Base-by-base conservation (phyloP, 92 coral and sea anemone genomes). In the Porites cylindrica region DNA sequence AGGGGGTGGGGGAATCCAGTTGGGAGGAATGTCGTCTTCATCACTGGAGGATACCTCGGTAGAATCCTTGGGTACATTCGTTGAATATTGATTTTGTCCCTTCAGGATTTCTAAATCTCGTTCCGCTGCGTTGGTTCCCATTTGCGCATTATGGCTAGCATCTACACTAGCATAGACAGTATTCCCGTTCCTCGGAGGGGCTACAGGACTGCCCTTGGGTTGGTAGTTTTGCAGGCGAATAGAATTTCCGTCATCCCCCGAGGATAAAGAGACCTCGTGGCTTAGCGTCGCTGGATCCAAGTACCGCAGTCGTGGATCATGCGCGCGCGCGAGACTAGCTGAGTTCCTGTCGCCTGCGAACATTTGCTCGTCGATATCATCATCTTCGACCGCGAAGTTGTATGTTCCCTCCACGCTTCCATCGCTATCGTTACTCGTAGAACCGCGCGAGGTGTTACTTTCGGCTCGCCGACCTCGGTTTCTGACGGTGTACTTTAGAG, bases 301-400 rank as follows among this genome's bases (percentile, higher is more conserved):
- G 80, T 84, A 85, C 1, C 72, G 70, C 17, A 85, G 62, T 5
- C 47, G 72, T 4, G 75, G 82, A 26, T 83, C 87, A 4, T 80
- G 73, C 11, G 8, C 72, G 61, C n/a, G 79, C 38, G 43, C 23
- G 6, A 54, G 53, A 53, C 87, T 74, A 47, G 69, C 70, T 1
- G 91, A 82, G 69, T 91, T 90, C 53, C 82, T 78, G 56, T 88
- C 91, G 63, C 85, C 86, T 29, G 81, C 94, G 73, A 96, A 96
- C 98, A 96, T 91, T 26, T 86, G 83, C 77, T 93, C 80, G 72
- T 96, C 98, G 59, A 96, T 92, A 63, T 86, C 94, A 74, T 95
- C 94, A 43, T 86, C 93, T 85, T 75, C 90, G 3, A 70, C 81
- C 13, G 87, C 94, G 23, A 93, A 88, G 85, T 96, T 96, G 90